phyloP scores from a whole-genome alignment of 2,888 invertebrate genomes.

The Scaptomyza caliginosa region DNA sequence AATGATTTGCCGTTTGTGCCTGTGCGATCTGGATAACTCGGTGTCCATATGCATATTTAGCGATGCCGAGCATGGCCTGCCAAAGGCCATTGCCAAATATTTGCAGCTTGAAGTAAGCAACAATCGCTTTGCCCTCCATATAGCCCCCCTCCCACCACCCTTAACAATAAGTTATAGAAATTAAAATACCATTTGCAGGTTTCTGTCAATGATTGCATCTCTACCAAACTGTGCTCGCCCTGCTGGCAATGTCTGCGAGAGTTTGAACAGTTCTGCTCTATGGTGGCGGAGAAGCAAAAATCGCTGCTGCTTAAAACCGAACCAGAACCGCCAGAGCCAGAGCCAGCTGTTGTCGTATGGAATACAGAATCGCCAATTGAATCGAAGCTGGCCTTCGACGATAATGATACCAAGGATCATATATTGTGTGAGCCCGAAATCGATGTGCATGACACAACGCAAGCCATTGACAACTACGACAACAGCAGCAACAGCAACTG shows the following conservation, averaged over 20 bases:
- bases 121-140: background rate
- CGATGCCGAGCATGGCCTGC: constrained; percentile 43
- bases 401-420: constrained; percentile 65
- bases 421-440: constrained; percentile 73
- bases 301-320: constrained; percentile 56
- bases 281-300: constrained; percentile 67
- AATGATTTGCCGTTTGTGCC: constrained; percentile 76
- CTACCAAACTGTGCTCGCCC: constrained; percentile 54
- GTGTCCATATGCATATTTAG: constrained; percentile 45
- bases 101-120: constrained; percentile 39
- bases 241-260: constrained; percentile 61
- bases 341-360: constrained; percentile 54
- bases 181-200: constrained; percentile 32
- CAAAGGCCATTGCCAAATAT: constrained; percentile 53
- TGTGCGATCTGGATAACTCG: constrained; percentile 44
- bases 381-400: constrained; percentile 49
- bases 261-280: constrained; percentile 61
- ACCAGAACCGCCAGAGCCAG: constrained; percentile 54
- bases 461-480: constrained; percentile 5
- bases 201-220: constrained; percentile 53
- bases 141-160: no score
- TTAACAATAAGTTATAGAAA: background rate
- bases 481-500: constrained; percentile 6
- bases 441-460: constrained; percentile 44
- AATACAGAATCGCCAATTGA: constrained; percentile 51